These are phyloP conservation scores for Stenotaenia linearis DNA, from an alignment of 2,888 invertebrate species.

Conservation along the genomic window DNA sequence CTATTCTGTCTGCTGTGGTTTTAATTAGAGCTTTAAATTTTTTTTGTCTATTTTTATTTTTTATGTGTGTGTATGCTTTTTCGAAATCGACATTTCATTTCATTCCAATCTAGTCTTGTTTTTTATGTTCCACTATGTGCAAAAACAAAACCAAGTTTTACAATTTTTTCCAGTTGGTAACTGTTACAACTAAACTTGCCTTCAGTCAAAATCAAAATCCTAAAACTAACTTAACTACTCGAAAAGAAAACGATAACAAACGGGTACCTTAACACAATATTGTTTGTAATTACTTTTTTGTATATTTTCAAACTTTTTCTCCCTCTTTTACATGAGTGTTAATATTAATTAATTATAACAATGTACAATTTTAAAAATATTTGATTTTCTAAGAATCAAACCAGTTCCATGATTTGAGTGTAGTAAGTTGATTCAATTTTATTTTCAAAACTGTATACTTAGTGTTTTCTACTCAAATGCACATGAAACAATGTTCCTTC, in stretches of 20 bases:
- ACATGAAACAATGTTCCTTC: conserved; percentile 24
- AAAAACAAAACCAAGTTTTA: not conserved
- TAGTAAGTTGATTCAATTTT: conserved; percentile 2
- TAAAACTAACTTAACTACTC: not conserved
- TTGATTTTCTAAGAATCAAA: not conserved
- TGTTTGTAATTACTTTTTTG: not conserved
- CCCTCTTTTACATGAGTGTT: not conserved
- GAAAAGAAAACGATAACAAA: not conserved
- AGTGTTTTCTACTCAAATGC: not conserved
- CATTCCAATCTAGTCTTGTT: conserved; percentile 18
- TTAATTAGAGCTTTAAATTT: not conserved
- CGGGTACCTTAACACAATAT: conserved; percentile 7
- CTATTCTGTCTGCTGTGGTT: conserved; percentile 12
- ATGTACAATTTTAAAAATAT: not conserved
- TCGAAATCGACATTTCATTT: conserved; percentile 12
- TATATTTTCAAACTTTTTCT: too few species aligned
- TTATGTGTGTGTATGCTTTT: not conserved
- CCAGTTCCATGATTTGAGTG: not conserved
- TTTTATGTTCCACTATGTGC: not conserved
- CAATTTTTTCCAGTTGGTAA: not conserved
- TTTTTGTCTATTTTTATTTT: not conserved
- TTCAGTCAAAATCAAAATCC: conserved; percentile 19
- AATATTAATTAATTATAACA: not conserved
- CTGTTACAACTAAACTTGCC: not conserved
- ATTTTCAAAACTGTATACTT: not conserved